Evolutionary conservation across 2,797 vertebrate species (phyloP).

Genomic region (Pogoniulus pusillus): DNA sequence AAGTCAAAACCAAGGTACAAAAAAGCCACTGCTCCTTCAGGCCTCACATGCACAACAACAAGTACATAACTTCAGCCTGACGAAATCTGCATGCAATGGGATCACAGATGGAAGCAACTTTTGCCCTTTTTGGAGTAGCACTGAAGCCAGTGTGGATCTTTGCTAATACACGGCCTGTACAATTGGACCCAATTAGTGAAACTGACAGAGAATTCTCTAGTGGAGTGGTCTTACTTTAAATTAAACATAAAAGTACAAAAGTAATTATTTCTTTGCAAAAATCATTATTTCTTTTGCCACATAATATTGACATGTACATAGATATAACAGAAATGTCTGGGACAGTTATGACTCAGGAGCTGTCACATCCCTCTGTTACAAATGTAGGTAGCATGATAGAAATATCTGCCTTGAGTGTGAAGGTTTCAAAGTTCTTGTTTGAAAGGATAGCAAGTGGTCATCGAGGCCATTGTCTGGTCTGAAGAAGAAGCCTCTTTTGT

Average conservation of each 20-base stretch:
- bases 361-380: neutral
- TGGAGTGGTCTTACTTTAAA: neutral
- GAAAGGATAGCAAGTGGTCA: neutral
- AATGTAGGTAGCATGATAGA: neutral
- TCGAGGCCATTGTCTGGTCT: neutral
- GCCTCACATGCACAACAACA: too few species aligned
- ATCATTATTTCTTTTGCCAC: neutral
- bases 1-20: too few species aligned
- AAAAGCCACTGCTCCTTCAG: too few species aligned
- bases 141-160: rapidly evolving
- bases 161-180: neutral
- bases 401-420: neutral
- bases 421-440: neutral
- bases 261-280: neutral
- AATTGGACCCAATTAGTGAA: neutral
- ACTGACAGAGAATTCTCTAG: neutral
- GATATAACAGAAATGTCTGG: neutral
- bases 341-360: neutral
- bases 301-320: neutral
- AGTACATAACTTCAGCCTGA: too few species aligned
- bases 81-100: too few species aligned
- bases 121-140: neutral
- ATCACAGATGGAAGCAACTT: neutral
- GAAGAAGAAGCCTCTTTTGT: neutral
- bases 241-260: neutral